These are phyloP conservation scores for Pseudoatta argentina DNA, from an alignment of 1,140 invertebrate species.

Conservation along the genomic window DNA sequence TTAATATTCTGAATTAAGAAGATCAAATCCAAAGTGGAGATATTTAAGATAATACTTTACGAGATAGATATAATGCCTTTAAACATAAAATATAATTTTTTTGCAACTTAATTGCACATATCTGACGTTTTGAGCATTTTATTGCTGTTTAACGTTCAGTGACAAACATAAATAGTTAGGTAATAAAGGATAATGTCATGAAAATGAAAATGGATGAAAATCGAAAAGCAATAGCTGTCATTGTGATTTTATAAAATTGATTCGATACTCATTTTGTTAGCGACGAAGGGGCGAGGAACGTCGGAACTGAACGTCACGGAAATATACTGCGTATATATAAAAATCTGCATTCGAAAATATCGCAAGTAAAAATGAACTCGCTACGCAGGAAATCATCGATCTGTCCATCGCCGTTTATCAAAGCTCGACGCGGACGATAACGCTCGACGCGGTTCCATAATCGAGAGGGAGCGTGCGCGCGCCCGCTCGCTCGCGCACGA, in stretches of 20 bases:
- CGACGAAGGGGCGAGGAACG: neutral
- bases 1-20: neutral
- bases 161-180: conserved; percentile 4
- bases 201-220: conserved; percentile 2
- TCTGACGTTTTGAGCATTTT: neutral
- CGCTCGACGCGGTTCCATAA: conserved; percentile 48
- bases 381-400: conserved; percentile 53
- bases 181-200: neutral
- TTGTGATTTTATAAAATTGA: conserved; percentile 5
- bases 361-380: conserved; percentile 48
- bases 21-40: neutral
- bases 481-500: neutral
- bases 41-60: neutral
- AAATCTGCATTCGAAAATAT: conserved; percentile 34
- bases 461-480: conserved; percentile 18
- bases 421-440: conserved; percentile 32
- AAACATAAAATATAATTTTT: neutral
- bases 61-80: neutral
- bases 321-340: neutral
- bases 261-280: neutral
- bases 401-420: conserved; percentile 60
- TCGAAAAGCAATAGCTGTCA: neutral
- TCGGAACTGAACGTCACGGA: neutral
- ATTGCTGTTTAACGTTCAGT: neutral
- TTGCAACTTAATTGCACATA: neutral